Base-by-base conservation (phyloP, 1,140 invertebrate species). In the Melitaea cinxia region DNA sequence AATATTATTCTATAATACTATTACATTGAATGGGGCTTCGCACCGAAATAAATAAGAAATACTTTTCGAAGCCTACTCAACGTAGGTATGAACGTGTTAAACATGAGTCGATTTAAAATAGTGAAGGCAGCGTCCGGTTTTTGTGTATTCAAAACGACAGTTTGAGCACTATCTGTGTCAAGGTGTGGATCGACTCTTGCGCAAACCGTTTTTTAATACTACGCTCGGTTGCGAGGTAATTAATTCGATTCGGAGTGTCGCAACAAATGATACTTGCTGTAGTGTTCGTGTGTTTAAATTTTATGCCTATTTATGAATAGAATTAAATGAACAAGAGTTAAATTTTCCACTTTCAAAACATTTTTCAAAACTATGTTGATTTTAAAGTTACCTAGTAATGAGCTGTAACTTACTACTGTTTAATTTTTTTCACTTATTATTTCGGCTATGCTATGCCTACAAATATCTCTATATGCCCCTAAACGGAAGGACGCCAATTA, bases 111-210 rank as follows among this genome's bases (percentile, higher is more conserved):
- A 62, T 82, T 84, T 83, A 77, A 84, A 83, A 80, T 83, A 82
- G 85, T 82, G 75, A 82, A 82, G 84, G 82, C 78, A 77, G 87
- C 82, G 85, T 88, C 88, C 85, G 88, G 85, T 90, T 90, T 89
- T 90, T 90, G 83, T 90, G 85, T 90, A 90, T 90, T 88, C 85
- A 90, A 90, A 89, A 88, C 85, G 86, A 90, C 88, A 90, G 81
- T 88, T 89, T 88, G 73, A 78, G 76, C 73, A 69, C 68, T 85
- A 90, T 87, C 82, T 85, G 85, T 88, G 88, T 90, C 88, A 90
- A 89, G 88, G 88, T 90, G 78, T 80, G 83, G 86, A 90, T 90
- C 85, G 83, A 65, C 80, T 86, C 76, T 90, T 90, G 88, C 88
- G 88, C 80, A 90, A 89, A 82, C 80, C 57, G 78, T 90, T 88